A percentile compares a stretch with the other conserved stretches of the same genome.
Evolutionary conservation across 2,113 vertebrate genomes (phyloP).

Genomic region (Boleophthalmus pectinirostris): DNA sequence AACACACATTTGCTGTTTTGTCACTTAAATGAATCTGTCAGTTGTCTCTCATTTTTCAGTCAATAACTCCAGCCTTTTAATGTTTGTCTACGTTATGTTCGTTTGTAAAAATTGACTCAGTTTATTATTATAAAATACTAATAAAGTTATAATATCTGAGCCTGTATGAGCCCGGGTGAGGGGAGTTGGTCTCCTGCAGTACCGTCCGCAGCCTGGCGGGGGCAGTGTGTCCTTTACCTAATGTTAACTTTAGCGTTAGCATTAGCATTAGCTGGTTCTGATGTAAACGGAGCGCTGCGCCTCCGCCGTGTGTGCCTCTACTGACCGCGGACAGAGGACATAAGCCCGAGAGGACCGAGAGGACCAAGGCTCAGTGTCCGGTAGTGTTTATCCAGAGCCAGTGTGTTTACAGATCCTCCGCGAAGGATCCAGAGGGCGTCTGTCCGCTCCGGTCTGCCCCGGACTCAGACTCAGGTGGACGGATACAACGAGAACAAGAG

Average conservation of each 20-base stretch:
- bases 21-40: too few relatives aligned
- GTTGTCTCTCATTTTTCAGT: too few relatives aligned
- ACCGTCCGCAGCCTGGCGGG: neutral
- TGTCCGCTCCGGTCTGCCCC: neutral
- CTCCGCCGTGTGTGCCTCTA: neutral
- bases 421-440: neutral
- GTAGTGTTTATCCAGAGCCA: neutral
- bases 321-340: neutral
- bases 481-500: neutral
- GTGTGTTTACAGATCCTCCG: neutral
- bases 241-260: neutral
- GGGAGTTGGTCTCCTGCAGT: neutral
- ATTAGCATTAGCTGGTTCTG: neutral
- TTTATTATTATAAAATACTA: too few relatives aligned
- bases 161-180: too few relatives aligned
- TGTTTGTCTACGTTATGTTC: too few relatives aligned
- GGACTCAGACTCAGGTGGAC: neutral
- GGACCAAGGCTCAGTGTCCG: neutral
- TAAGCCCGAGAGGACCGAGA: neutral
- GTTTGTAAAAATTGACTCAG: too few relatives aligned
- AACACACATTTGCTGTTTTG: too few relatives aligned
- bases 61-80: too few relatives aligned
- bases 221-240: neutral
- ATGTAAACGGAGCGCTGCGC: neutral
- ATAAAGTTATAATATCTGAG: too few relatives aligned